Conservation (phyloP, 1,140 invertebrate genomes). For the Propsilocerus akamusi region DNA sequence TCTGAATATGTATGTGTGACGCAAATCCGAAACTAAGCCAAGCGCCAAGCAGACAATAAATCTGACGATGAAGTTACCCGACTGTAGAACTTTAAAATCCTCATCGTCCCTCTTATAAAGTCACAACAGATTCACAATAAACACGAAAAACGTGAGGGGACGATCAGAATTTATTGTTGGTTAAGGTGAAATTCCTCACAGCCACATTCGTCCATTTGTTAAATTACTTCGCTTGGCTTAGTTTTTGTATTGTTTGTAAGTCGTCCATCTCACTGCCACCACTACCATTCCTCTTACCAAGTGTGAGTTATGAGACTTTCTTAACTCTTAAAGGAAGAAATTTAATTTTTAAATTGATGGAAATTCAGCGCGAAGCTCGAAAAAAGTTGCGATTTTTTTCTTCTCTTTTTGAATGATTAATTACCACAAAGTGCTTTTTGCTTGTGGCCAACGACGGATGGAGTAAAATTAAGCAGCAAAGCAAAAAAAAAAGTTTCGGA, state of each 20-base stretch:
- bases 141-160: not conserved
- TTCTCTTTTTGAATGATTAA: not conserved
- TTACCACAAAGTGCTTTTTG: constrained; percentile 1
- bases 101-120: too few species aligned
- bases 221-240: not conserved
- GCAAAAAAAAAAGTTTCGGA: too few species aligned
- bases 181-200: too few species aligned
- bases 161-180: not conserved
- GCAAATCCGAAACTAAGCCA: not conserved
- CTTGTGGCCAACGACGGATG: too few species aligned
- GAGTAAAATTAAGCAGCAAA: too few species aligned
- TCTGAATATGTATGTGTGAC: not conserved
- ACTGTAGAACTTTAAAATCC: too few species aligned
- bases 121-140: not conserved
- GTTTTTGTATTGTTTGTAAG: not conserved
- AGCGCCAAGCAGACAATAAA: not conserved
- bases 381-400: not conserved
- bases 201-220: not conserved
- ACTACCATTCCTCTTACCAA: too few species aligned
- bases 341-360: constrained; percentile 2
- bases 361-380: too few species aligned
- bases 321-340: not conserved
- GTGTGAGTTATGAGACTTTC: not conserved
- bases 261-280: too few species aligned
- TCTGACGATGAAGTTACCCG: not conserved